phyloP scores from a whole-genome alignment of 2,113 vertebrate genomes.

The Mustelus asterias region DNA sequence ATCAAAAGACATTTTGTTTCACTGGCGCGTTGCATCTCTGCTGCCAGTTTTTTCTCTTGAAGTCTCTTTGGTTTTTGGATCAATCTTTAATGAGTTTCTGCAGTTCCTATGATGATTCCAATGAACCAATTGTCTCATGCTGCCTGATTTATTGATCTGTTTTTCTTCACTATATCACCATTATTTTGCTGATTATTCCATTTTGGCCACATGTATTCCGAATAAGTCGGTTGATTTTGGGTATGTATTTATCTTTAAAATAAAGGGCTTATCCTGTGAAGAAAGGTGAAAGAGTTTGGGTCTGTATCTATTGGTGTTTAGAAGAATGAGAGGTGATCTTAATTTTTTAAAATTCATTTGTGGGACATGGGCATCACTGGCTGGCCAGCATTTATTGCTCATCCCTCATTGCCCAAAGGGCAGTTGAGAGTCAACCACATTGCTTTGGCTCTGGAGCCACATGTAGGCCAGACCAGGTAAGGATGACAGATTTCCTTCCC shows the following conservation, averaged over 20 bases:
- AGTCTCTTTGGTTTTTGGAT: background rate
- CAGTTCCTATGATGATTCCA: background rate
- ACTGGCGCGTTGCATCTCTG: background rate
- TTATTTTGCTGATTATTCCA: background rate
- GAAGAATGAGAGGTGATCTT: too few relatives aligned
- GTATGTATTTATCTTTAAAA: background rate
- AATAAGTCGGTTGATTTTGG: background rate
- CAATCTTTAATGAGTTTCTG: background rate
- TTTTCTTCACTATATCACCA: background rate
- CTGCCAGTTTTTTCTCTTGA: background rate
- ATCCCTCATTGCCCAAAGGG: too few relatives aligned
- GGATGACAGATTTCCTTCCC: too few relatives aligned
- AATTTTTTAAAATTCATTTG: too few relatives aligned
- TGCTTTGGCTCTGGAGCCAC: too few relatives aligned
- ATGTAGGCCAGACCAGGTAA: too few relatives aligned
- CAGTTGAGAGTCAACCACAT: too few relatives aligned
- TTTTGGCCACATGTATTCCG: background rate
- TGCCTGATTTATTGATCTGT: background rate
- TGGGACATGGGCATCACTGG: too few relatives aligned
- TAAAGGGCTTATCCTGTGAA: too few relatives aligned
- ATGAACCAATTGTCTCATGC: background rate
- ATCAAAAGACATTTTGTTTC: background rate
- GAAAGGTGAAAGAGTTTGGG: too few relatives aligned
- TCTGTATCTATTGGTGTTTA: too few relatives aligned
- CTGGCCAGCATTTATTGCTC: too few relatives aligned